Evolutionary conservation across 2,797 vertebrate genomes (phyloP).

Genomic region (Pteropus rufus): DNA sequence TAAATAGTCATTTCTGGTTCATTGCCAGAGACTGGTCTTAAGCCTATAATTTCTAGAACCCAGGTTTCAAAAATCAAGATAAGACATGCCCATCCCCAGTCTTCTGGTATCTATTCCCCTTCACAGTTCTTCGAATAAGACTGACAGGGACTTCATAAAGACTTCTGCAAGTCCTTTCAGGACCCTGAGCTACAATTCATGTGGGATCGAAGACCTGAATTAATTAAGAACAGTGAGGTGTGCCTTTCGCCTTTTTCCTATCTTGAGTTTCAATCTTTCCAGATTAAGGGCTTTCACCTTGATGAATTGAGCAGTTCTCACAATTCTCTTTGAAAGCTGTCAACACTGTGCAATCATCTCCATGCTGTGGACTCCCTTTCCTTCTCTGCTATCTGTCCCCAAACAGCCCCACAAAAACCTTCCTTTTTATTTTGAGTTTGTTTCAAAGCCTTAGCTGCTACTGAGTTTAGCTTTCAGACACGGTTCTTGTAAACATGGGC

Average conservation of each 20-base stretch:
- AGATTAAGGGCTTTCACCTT: conserved; percentile 33
- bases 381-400: background rate
- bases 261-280: conserved; percentile 37
- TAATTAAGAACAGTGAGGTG: conserved; percentile 51
- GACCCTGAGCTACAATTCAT: conserved; percentile 36
- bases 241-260: background rate
- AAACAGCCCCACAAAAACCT: background rate
- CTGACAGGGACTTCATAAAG: conserved; percentile 26
- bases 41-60: conserved; percentile 49
- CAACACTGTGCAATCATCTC: background rate
- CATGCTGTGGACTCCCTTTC: background rate
- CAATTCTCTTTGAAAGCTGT: background rate
- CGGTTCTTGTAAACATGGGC: background rate
- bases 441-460: background rate
- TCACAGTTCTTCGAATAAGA: conserved; percentile 31
- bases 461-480: background rate
- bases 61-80: conserved; percentile 57
- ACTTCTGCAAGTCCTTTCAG: conserved; percentile 55
- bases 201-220: conserved; percentile 25
- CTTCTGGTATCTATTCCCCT: background rate
- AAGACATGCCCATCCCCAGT: background rate
- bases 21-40: background rate
- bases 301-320: conserved; percentile 7
- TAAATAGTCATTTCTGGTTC: conserved; percentile 29
- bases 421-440: background rate